Conservation (phyloP, 2,797 vertebrate genomes). For the Cynopterus sphinx region DNA sequence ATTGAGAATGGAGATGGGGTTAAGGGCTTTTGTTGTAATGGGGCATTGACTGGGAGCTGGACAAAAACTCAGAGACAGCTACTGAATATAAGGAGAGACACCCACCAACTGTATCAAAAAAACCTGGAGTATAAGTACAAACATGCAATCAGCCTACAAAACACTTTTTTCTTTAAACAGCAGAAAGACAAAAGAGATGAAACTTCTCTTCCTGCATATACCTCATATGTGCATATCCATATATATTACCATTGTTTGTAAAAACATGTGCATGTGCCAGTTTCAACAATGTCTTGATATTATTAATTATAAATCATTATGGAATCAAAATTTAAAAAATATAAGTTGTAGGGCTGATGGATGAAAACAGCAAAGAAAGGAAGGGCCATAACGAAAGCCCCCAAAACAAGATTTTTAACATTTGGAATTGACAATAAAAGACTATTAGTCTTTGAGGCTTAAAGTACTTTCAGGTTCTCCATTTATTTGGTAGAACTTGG, state of each 20-base stretch:
- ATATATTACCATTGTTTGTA: fast-evolving
- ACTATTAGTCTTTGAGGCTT: neutral
- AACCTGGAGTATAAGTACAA: neutral
- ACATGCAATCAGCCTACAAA: fast-evolving
- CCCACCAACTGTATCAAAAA: neutral
- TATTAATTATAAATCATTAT: neutral
- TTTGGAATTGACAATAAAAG: no score
- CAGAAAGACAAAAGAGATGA: neutral
- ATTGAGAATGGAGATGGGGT: neutral
- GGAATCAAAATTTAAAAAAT: neutral
- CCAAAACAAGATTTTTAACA: neutral
- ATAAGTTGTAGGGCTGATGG: neutral
- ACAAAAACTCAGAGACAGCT: neutral
- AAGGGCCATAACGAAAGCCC: neutral
- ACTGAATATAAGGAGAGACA: fast-evolving
- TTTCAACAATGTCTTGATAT: neutral
- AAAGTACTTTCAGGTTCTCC: neutral
- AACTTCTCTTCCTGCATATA: neutral
- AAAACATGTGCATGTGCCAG: neutral
- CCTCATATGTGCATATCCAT: fast-evolving
- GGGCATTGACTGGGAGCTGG: neutral
- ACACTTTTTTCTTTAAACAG: neutral
- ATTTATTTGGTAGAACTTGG: neutral
- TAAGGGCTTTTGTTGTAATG: neutral
- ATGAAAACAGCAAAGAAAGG: neutral